These are phyloP conservation scores for Hydractinia symbiolongicarpus DNA, from an alignment of 30 jellyfish, hydroid and myxozoan genomes.

Conservation along the genomic window DNA sequence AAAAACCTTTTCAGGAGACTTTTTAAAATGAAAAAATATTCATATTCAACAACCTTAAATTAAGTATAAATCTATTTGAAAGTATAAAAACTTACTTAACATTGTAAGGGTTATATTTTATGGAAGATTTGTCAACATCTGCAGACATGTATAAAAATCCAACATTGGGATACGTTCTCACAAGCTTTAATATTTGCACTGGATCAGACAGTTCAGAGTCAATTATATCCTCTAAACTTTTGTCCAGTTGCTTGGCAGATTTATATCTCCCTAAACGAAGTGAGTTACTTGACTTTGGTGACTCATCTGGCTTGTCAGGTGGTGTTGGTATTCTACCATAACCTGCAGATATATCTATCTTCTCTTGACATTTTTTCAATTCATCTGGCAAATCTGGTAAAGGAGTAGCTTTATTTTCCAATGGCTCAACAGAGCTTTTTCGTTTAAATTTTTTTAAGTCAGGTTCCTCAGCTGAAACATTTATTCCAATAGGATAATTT, in stretches of 20 bases:
- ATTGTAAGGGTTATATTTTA: slow-evolving; percentile 79
- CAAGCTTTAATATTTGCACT: slow-evolving; percentile 44
- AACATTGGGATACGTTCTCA: slow-evolving; percentile 62
- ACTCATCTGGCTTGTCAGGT: slow-evolving; percentile 34
- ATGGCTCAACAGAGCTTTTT: slow-evolving; percentile 66
- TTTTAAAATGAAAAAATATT: too few relatives aligned
- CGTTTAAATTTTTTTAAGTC: slow-evolving; percentile 42
- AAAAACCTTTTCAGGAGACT: too few relatives aligned
- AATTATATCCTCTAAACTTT: slow-evolving; percentile 46
- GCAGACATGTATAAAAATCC: slow-evolving; percentile 91
- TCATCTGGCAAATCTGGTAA: slow-evolving; percentile 89
- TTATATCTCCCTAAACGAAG: slow-evolving; percentile 21
- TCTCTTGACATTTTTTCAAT: slow-evolving; percentile 52
- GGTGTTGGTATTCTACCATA: slow-evolving; percentile 25
- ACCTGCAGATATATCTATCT: slow-evolving; percentile 57
- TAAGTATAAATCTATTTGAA: too few relatives aligned
- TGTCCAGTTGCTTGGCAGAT: slow-evolving; percentile 12
- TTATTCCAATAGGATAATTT: not conserved
- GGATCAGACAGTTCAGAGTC: slow-evolving; percentile 57
- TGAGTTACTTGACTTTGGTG: slow-evolving; percentile 13
- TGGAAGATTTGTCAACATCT: slow-evolving; percentile 78
- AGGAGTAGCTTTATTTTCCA: slow-evolving; percentile 66
- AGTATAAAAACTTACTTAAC: slow-evolving; percentile 44
- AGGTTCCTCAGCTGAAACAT: slow-evolving; percentile 34
- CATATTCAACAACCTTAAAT: too few relatives aligned